Evolutionary conservation across 2,888 invertebrate species (phyloP).

Genomic region (Onchidella celtica): DNA sequence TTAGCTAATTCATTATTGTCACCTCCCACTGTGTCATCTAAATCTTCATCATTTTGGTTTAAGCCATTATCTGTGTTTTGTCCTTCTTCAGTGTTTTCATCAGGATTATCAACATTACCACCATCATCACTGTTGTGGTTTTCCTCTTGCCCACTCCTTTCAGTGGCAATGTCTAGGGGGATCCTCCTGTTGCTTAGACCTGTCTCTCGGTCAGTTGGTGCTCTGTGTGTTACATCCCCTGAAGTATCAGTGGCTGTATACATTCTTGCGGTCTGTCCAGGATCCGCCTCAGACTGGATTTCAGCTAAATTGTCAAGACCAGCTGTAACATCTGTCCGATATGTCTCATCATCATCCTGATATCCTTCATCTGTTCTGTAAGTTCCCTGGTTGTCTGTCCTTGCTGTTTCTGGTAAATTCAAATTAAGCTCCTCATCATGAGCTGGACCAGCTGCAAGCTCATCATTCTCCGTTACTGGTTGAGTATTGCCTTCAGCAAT

Average conservation of each 20-base stretch:
- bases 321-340: too few species aligned
- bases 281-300: background rate
- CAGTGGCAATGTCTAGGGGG: too few species aligned
- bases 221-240: background rate
- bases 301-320: too few species aligned
- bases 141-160: background rate
- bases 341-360: slow-evolving; percentile 8
- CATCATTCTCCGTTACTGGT: too few species aligned
- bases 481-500: too few species aligned
- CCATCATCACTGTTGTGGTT: background rate
- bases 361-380: slow-evolving; percentile 16
- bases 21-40: background rate
- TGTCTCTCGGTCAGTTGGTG: too few species aligned
- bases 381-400: background rate
- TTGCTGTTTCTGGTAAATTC: background rate
- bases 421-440: background rate
- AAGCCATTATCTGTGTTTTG: background rate
- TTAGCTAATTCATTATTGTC: background rate
- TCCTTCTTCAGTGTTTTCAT: background rate
- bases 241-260: slow-evolving; percentile 12
- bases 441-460: background rate
- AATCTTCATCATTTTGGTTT: too few species aligned
- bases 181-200: too few species aligned
- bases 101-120: background rate
- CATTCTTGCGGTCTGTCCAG: background rate